Conservation (phyloP, 2,113 vertebrate genomes). For the Chlorodrepanis virens region DNA sequence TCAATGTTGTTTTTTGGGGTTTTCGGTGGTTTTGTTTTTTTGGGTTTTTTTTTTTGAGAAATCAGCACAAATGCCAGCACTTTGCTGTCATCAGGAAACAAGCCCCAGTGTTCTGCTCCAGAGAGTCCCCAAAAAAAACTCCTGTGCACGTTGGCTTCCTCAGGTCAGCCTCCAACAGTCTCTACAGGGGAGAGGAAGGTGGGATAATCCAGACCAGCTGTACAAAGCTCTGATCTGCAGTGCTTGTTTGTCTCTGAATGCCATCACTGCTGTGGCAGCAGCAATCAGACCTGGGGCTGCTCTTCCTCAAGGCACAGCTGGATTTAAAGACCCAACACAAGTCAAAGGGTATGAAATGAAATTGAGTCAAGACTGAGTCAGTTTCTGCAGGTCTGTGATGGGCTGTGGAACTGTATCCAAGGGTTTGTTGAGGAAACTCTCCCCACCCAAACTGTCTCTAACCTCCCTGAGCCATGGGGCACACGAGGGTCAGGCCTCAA, state of each 20-base stretch:
- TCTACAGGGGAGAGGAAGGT: neutral
- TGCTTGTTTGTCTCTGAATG: neutral
- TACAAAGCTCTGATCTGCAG: neutral
- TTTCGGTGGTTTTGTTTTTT: neutral
- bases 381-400: neutral
- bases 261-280: neutral
- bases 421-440: neutral
- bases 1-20: neutral
- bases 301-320: neutral
- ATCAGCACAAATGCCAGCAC: constrained; percentile 1
- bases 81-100: neutral
- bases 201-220: neutral
- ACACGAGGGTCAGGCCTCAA: neutral
- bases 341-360: neutral
- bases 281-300: neutral
- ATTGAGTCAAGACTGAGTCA: neutral
- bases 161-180: neutral
- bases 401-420: neutral
- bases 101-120: neutral
- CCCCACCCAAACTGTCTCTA: neutral
- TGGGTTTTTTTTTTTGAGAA: neutral
- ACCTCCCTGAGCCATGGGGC: neutral
- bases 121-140: neutral
- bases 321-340: neutral
- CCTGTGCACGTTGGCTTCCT: neutral